Base-by-base conservation (phyloP, 2,797 vertebrate genomes). In the Melopsittacus undulatus region DNA sequence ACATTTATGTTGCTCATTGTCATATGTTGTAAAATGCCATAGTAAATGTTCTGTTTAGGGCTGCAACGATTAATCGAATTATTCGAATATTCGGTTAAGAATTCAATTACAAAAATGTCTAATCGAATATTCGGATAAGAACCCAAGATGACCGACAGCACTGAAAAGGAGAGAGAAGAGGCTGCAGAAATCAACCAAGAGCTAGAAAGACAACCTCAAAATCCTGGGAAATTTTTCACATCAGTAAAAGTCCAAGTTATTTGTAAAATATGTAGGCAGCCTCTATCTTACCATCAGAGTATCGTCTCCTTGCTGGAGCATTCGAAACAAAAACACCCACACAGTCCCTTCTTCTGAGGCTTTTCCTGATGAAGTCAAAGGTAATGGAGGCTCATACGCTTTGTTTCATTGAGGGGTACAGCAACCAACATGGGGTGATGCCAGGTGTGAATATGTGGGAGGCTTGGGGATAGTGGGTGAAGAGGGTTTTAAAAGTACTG, bases 71-170 rank as follows among this genome's bases (percentile, higher is more conserved):
- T 95, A 96, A 96, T 94, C 75, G 68, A 96, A 95, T 96, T 97
- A 97, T 95, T 96, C 27, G 83, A 97, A 97, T 97, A 96, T 97
- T 97, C 92, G 93, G 92, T 97, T 97, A 96, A 92, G 96, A 95
- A 84, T 86, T 92, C 78, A 2, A 0, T 95, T 97, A 30, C 79
- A 69, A 94, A 97, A 81, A 30, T 1, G 0, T 7, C 87, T 90
- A 97, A 97, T 97, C 91, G 93, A 97, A 97, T 97, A 96, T 97
- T 97, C 80, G 91, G 83, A 79, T 97, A 97, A 96, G 96, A 96
- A 92, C 73, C 74, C 95, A 75, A 97, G 97, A 96, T 97, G 96
- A 91, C 82, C 68, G 92, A 91, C 95, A 95, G 43, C 94, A 97
- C 90, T 96, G 96, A 95, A 94, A 96, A 95, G 93, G 95, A 96